A percentile compares a stretch with the other conserved stretches of the same genome.
Conservation (phyloP, 2,113 vertebrate species). For the Mormyrus iriodes region DNA sequence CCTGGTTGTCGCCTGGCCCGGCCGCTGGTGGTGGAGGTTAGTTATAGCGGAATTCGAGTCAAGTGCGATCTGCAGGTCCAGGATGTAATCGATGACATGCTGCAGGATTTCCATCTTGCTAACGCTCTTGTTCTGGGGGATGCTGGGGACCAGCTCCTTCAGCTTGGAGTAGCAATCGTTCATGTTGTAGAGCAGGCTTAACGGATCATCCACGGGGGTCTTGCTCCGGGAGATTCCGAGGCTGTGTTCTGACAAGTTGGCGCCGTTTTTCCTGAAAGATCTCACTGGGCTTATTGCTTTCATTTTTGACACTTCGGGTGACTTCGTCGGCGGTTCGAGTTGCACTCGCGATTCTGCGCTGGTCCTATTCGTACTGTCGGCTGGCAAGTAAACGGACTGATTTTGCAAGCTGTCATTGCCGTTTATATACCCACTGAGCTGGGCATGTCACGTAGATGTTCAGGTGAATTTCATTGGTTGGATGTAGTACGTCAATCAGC, state of each 20-base stretch:
- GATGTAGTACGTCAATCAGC: slow-evolving; percentile 36
- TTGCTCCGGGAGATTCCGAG: slow-evolving; percentile 93
- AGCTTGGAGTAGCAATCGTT: slow-evolving; percentile 98
- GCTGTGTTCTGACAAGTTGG: slow-evolving; percentile 77
- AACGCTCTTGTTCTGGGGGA: slow-evolving; percentile 97
- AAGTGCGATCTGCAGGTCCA: slow-evolving; percentile 97
- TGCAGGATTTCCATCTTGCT: slow-evolving; percentile 99
- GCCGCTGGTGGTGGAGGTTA: slow-evolving; percentile 75
- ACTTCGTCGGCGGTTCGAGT: slow-evolving; percentile 15
- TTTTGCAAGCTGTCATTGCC: slow-evolving; percentile 58
- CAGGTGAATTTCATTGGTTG: slow-evolving; percentile 44
- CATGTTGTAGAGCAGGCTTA: slow-evolving; percentile 98
- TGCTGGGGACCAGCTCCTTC: slow-evolving; percentile 97
- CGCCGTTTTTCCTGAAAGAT: slow-evolving; percentile 78
- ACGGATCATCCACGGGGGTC: slow-evolving; percentile 88
- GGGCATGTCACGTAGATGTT: slow-evolving; percentile 45
- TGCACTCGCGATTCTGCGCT: slow-evolving; percentile 16
- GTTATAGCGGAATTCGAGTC: slow-evolving; percentile 86
- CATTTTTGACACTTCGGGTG: slow-evolving; percentile 58
- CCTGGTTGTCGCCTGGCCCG: slow-evolving; percentile 66
- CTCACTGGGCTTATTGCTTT: slow-evolving; percentile 96
- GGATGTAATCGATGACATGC: slow-evolving; percentile 98
- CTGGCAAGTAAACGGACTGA: slow-evolving; percentile 59
- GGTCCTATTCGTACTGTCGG: slow-evolving; percentile 31
- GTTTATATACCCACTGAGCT: slow-evolving; percentile 60